phyloP scores from a whole-genome alignment of 2,797 vertebrate genomes.

The Myotis myotis region DNA sequence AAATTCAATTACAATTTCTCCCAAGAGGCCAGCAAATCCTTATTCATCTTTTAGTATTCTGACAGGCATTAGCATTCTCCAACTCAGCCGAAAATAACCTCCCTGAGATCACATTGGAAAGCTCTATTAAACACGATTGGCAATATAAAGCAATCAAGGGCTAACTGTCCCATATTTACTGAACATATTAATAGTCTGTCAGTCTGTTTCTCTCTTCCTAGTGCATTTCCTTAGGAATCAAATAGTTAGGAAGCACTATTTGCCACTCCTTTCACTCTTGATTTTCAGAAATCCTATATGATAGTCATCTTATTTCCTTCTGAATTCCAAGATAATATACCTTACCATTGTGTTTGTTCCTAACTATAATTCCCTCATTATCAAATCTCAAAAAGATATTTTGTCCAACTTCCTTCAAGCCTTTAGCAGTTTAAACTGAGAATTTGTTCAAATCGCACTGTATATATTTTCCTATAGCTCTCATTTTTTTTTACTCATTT shows the following conservation, averaged over 20 bases:
- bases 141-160: slow-evolving; percentile 24
- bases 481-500: slow-evolving; percentile 59
- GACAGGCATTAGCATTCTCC: slow-evolving; percentile 57
- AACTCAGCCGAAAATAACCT: slow-evolving; percentile 59
- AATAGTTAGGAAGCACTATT: slow-evolving; percentile 23
- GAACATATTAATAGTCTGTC: slow-evolving; percentile 28
- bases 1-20: slow-evolving; percentile 59
- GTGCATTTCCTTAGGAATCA: slow-evolving; percentile 34
- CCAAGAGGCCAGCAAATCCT: slow-evolving; percentile 58
- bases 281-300: slow-evolving; percentile 23
- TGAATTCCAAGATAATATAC: slow-evolving; percentile 34
- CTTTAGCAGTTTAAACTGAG: slow-evolving; percentile 29
- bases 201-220: neutral
- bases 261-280: slow-evolving; percentile 31
- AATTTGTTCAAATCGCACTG: slow-evolving; percentile 42
- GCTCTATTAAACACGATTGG: slow-evolving; percentile 31
- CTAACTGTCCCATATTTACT: slow-evolving; percentile 25
- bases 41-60: slow-evolving; percentile 51
- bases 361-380: slow-evolving; percentile 21
- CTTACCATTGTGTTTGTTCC: neutral
- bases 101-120: slow-evolving; percentile 64
- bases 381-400: slow-evolving; percentile 27
- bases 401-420: slow-evolving; percentile 23
- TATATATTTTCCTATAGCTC: slow-evolving; percentile 34
- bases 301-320: neutral